These are phyloP conservation scores for Mus minutoides DNA, from an alignment of 2,797 vertebrate species.

Conservation along the genomic window DNA sequence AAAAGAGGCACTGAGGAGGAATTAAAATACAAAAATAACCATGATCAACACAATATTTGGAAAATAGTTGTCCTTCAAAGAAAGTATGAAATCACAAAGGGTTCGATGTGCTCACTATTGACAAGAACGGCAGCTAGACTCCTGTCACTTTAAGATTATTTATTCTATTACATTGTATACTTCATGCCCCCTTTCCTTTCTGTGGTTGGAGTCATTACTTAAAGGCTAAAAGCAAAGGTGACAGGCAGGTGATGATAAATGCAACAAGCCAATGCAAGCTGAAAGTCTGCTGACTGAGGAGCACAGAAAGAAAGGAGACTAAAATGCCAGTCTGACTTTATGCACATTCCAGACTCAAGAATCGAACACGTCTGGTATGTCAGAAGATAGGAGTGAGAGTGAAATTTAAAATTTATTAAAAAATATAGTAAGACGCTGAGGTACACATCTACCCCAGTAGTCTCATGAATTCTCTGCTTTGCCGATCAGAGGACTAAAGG, in stretches of 20 bases:
- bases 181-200: neutral
- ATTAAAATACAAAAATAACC: constrained; percentile 17
- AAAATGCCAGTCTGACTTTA: neutral
- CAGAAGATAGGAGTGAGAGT: neutral
- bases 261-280: neutral
- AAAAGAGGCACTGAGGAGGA: neutral
- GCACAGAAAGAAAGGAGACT: neutral
- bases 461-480: neutral
- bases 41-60: neutral
- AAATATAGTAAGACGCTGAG: neutral
- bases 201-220: neutral
- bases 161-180: neutral
- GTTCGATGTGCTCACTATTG: neutral
- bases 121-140: neutral
- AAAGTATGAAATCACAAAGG: neutral
- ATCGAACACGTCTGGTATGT: neutral
- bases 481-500: too few species aligned
- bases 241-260: neutral
- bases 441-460: neutral
- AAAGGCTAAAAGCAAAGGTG: constrained; percentile 33
- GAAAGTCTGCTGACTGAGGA: neutral
- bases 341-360: neutral
- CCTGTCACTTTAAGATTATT: constrained; percentile 1
- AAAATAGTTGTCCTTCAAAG: neutral
- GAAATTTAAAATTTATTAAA: neutral